phyloP scores from a whole-genome alignment of 2,113 vertebrate genomes.

The Spizaetus ornatus region DNA sequence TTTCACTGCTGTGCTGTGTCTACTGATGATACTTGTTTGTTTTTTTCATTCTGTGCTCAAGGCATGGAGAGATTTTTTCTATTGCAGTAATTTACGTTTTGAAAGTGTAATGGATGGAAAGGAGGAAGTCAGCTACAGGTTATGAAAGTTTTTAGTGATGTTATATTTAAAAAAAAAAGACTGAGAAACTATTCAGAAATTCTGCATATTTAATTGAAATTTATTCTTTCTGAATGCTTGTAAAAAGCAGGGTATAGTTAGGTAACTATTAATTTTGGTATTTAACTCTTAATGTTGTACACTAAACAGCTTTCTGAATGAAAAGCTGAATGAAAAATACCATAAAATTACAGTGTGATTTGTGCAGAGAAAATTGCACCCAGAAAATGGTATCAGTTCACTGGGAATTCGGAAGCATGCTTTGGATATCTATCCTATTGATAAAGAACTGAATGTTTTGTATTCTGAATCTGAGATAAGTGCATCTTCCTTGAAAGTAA shows the following conservation, averaged over 20 bases:
- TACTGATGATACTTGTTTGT: not conserved
- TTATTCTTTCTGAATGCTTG: not conserved
- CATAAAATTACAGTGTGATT: not conserved
- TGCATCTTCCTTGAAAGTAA: not conserved
- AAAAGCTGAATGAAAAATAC: not conserved
- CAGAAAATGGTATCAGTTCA: not conserved
- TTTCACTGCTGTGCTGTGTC: not conserved
- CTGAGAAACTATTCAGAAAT: not conserved
- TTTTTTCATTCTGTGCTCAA: not conserved
- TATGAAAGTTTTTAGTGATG: not conserved
- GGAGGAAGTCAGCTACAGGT: not conserved
- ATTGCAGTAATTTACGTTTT: not conserved
- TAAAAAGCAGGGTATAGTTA: not conserved
- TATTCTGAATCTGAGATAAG: not conserved
- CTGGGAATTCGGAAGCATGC: not conserved
- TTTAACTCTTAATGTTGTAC: not conserved
- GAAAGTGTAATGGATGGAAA: not conserved
- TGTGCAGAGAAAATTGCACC: not conserved
- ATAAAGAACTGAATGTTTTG: not conserved
- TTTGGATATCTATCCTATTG: not conserved
- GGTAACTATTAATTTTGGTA: not conserved
- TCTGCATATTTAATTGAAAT: not conserved
- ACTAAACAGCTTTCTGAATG: not conserved
- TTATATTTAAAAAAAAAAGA: not conserved
- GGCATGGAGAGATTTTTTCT: not conserved